Conservation (phyloP, 2,888 invertebrate genomes). For the Melanophora roralis region DNA sequence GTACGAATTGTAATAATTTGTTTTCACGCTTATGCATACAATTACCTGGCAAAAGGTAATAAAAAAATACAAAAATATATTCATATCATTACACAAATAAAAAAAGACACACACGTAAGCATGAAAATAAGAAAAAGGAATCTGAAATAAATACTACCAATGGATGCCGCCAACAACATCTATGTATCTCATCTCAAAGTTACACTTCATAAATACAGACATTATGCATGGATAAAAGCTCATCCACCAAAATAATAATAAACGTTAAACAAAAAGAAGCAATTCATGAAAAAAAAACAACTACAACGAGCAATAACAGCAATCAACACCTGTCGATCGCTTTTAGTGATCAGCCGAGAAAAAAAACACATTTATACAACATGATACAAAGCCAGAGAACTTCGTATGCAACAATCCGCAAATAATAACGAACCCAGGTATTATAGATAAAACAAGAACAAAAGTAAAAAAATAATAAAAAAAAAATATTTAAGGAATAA, state of each 20-base stretch:
- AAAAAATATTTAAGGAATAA: constrained; percentile 57
- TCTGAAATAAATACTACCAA: constrained; percentile 26
- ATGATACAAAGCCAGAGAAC: constrained; percentile 28
- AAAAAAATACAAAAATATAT: constrained; percentile 47
- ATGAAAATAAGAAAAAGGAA: not conserved
- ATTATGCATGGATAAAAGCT: constrained; percentile 59
- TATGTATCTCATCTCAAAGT: constrained; percentile 34
- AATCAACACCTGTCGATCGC: constrained; percentile 74
- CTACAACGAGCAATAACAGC: constrained; percentile 62
- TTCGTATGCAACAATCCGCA: constrained; percentile 53
- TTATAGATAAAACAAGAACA: constrained; percentile 22
- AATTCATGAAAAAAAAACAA: constrained; percentile 38
- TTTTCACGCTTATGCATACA: constrained; percentile 70
- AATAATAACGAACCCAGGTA: constrained; percentile 42
- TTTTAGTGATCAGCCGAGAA: constrained; percentile 42
- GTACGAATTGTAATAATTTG: constrained; percentile 75
- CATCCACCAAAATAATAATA: constrained; percentile 41
- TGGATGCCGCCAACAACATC: constrained; percentile 45
- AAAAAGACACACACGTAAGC: not conserved
- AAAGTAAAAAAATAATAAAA: constrained; percentile 12
- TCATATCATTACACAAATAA: not conserved
- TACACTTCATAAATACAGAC: constrained; percentile 42
- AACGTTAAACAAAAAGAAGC: constrained; percentile 30
- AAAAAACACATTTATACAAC: constrained; percentile 12
- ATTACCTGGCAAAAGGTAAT: constrained; percentile 54